Base-by-base conservation (phyloP, 2,113 vertebrate genomes). In the Romanogobio albipinnatus region DNA sequence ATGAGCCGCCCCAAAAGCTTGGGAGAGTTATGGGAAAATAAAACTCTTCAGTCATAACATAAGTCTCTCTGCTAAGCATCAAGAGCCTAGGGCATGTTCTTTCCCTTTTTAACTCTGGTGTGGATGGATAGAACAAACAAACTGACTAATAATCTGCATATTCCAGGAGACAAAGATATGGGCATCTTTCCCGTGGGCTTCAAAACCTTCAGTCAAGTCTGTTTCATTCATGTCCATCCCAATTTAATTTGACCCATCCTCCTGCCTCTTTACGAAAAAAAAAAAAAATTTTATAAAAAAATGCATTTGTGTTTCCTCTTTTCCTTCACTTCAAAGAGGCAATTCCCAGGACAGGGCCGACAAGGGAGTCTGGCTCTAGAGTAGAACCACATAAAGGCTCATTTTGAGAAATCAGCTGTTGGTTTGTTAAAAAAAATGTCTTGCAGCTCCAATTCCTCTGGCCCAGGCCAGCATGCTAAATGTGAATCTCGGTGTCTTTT, bases 331-430 rank as follows among this genome's bases (percentile, higher is more conserved):
- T 90, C 85, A 91, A 89, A 85, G 86, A 87, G 92, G 92, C 92
- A 93, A 92, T 93, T 94, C 94, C 93, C 93, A 95, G 92, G 93
- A 92, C 91, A 93, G 47, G 89, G 89, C 92, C 89, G 87, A 93
- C 85, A 76, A 89, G 87, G 91, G 92, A 84, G 93, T 94, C 93
- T 94, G 39, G 90, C 92, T 89, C 76, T 68, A 68, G 88, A 92
- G 90, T 92, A 93, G 93, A 94, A 93, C 91, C 87, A 89, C 87
- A 87, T 84, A 88, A 89, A 85, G 76, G 84, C 88, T 70, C 73
- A 83, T 90, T 89, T 90, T 81, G 85, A 94, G 90, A 93, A 92
- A 93, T 94, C 93, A 95, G 94, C 94, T 95, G 93, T 93, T 94
- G 91, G 91, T 91, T 88, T 87, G 90, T 93, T 93, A 88, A 92